Evolutionary conservation across 1,140 invertebrate species (phyloP).

Genomic region (Pomacea maculata): DNA sequence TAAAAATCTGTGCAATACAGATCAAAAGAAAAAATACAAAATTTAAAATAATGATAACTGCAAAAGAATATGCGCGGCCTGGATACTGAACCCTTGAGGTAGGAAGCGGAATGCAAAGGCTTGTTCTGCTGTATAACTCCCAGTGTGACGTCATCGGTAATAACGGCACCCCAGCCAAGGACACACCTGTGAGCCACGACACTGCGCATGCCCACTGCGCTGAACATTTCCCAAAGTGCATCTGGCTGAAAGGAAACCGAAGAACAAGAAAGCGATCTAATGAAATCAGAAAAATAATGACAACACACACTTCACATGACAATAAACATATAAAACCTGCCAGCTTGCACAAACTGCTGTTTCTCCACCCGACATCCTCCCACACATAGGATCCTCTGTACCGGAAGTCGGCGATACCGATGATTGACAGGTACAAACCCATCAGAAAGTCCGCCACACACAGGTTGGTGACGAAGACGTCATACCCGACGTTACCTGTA

Average conservation of each 20-base stretch:
- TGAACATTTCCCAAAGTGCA: constrained; percentile 16
- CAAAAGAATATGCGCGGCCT: constrained; percentile 37
- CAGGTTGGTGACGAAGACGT: constrained; percentile 45
- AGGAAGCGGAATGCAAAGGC: constrained; percentile 42
- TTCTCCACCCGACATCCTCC: constrained; percentile 40
- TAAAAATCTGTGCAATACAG: constrained; percentile 33
- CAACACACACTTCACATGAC: constrained; percentile 45
- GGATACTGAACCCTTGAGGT: constrained; percentile 20
- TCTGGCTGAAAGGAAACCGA: constrained; percentile 38
- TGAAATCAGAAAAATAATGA: constrained; percentile 47
- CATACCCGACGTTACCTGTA: constrained; percentile 18
- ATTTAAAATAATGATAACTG: constrained; percentile 40
- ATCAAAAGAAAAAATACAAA: constrained; percentile 37
- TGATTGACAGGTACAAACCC: constrained; percentile 53
- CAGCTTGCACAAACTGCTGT: constrained; percentile 36
- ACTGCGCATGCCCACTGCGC: constrained; percentile 15
- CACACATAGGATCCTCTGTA: constrained; percentile 42
- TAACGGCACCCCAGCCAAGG: constrained; percentile 32
- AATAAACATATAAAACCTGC: constrained; percentile 45
- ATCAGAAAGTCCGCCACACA: constrained; percentile 51
- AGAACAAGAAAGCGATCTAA: constrained; percentile 45
- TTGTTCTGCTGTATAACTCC: constrained; percentile 25
- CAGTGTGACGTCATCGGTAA: constrained; percentile 9
- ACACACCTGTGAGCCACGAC: constrained; percentile 29
- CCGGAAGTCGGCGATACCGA: constrained; percentile 42